Evolutionary conservation across 2,797 vertebrate genomes (phyloP), one percentile per base, ranked within the genome.

Genomic region (Microctenopoma steveboyesi): DNA sequence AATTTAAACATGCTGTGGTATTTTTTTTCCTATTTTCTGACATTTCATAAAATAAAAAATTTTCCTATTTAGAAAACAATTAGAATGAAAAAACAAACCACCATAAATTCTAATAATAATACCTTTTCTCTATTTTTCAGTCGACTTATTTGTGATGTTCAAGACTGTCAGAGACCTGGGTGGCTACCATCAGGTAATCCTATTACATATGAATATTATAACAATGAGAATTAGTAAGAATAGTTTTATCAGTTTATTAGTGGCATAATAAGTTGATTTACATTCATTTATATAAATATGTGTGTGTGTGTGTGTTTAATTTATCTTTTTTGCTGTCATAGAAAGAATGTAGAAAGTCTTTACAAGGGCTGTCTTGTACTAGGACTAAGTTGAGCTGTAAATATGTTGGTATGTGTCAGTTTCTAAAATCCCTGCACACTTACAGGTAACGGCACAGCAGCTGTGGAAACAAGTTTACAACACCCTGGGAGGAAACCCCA

Each of bases 401-500:
- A 16, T 16, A 39, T 45, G n/a, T 16, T 35, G 11, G 16, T 33
- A 35, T 13, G 30, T 16, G 12, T 7, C 2, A 48, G 18, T 47
- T 6, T 0, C 7, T 6, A 12, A 25, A 42, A 42, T 14, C 13
- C 12, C 40, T 11, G 1, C 7, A 0, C 15, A 25, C 2, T 25
- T 63, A 4, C 73, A 95, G 94, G 94, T 95, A 40, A 94, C 93
- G 0, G 58, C 87, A 22, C 94, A 94, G 76, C 94, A 95, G 83
- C 62, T 91, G 48, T 95, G 94, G 94, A 95, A 95, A 48, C 94
- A 94, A 15, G 91, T 95, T 7, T 95, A 95, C 83, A 95, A 94
- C 82, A 82, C 74, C 1, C 88, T 95, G 0, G 94, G 93, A 18
- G 94, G 94, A 62, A 95, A 95, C 70, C 94, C 94, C 0, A 89